Evolutionary conservation across 2,888 invertebrate genomes (phyloP), one percentile per base, ranked within the genome.

Genomic region (Drosophila siamana): DNA sequence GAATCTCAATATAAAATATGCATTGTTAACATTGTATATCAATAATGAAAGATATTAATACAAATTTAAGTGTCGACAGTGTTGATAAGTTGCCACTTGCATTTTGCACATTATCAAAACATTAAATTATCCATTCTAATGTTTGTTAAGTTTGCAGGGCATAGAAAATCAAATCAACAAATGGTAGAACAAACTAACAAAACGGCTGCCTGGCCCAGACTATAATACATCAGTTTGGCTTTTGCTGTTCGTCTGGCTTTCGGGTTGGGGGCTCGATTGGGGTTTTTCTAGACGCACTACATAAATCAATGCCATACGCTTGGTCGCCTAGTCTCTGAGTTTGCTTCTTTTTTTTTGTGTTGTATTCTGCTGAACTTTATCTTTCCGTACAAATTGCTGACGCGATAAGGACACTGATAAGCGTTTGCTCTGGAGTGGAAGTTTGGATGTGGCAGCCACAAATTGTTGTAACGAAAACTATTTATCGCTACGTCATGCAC

Each of bases 301-400:
- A 83, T 86, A 83, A 83, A 83, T 83, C 83, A 86, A 67, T 72
- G 83, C 71, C 82, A 83, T 76, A 81, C n/a, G n/a, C n/a, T n/a
- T 67, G 82, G 72, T 62, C 63, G 13, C 38, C 28, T 22, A 28
- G 46, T 48, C 38, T 38, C n/a, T 33, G 41, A 13, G 3, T 26
- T 26, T 26, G 5, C 6, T 26, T 26, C 11, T 28, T 8, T 9
- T 41, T 9, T n/a, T n/a, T n/a, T n/a, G n/a, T n/a, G n/a, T n/a
- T n/a, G n/a, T n/a, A n/a, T 9, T 54, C 15, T 15, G 36, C 36
- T 41, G 63, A 43, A 48, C 68, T 67, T 74, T 72, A 64, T 75
- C 69, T 75, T 62, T 62, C 47, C 30, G 62, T 19, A 69, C 81
- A 76, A 76, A 75, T 75, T 81, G 77, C 67, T 51, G 78, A 60